Conservation (phyloP, 2,888 invertebrate species). For the Orchesella flavescens region DNA sequence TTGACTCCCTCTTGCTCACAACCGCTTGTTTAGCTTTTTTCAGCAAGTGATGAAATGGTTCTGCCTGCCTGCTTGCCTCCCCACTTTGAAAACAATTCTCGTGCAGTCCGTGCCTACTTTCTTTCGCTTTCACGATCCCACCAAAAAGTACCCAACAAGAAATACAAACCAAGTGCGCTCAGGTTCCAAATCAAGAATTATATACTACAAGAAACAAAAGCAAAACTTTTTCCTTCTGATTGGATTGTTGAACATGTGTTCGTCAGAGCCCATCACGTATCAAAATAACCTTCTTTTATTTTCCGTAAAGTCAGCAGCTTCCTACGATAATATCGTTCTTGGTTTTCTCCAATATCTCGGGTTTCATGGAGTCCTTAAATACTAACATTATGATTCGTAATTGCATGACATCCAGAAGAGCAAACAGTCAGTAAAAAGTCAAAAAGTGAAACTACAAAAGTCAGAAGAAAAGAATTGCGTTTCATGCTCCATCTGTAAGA, state of each 20-base stretch:
- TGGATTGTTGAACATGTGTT: constrained; percentile 30
- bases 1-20: neutral
- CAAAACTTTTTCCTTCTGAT: constrained; percentile 21
- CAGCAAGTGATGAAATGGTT: neutral
- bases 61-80: neutral
- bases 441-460: no score
- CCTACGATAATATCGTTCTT: no score
- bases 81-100: neutral
- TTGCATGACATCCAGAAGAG: no score
- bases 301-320: no score
- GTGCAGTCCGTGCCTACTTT: neutral
- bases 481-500: no score
- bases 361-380: no score
- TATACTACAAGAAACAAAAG: constrained; percentile 47
- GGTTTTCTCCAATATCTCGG: no score
- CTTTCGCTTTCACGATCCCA: constrained; percentile 2
- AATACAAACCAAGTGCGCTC: constrained; percentile 25
- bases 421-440: no score
- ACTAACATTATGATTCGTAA: no score
- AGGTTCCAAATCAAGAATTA: constrained; percentile 47
- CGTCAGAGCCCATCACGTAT: neutral
- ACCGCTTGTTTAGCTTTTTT: no score
- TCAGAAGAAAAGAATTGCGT: no score
- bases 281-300: no score
- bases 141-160: constrained; percentile 18